Conservation (phyloP, 2,113 vertebrate genomes). For the Alethe castanea region DNA sequence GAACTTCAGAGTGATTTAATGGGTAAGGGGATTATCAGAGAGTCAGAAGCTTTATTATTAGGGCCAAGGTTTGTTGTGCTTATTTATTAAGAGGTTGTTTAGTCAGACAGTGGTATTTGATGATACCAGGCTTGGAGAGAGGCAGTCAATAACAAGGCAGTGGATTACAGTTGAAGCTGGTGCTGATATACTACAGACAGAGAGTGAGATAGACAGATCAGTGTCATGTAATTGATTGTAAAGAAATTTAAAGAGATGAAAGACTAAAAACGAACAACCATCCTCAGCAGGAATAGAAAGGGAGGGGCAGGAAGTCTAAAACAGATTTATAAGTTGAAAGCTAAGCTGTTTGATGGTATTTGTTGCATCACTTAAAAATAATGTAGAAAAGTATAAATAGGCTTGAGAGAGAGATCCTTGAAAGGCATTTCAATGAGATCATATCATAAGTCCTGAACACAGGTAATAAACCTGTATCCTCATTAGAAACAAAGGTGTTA, state of each 20-base stretch:
- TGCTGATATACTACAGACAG: conserved; percentile 17
- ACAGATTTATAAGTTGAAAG: neutral
- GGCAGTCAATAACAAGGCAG: conserved; percentile 42
- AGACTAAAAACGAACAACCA: neutral
- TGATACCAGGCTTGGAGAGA: neutral
- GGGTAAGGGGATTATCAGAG: neutral
- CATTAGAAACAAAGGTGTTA: neutral
- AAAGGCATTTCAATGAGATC: neutral
- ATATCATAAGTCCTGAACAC: neutral
- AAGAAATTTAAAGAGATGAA: conserved; percentile 42
- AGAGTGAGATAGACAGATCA: conserved; percentile 22
- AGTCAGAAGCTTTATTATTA: conserved; percentile 21
- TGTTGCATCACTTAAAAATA: neutral
- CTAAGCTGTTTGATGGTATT: neutral
- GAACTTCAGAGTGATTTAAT: neutral
- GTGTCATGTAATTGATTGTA: conserved; percentile 49
- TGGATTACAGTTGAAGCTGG: conserved; percentile 41
- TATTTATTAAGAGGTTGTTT: conserved; percentile 42
- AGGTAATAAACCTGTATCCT: neutral
- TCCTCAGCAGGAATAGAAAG: neutral
- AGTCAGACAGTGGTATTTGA: conserved; percentile 20
- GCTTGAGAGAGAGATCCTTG: neutral
- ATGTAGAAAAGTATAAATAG: neutral
- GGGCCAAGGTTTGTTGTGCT: conserved; percentile 2
- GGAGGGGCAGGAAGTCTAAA: neutral